A percentile compares a stretch with the other conserved stretches of the same genome.
phyloP scores from a whole-genome alignment of 2,113 vertebrate genomes.

The Dipodomys merriami region DNA sequence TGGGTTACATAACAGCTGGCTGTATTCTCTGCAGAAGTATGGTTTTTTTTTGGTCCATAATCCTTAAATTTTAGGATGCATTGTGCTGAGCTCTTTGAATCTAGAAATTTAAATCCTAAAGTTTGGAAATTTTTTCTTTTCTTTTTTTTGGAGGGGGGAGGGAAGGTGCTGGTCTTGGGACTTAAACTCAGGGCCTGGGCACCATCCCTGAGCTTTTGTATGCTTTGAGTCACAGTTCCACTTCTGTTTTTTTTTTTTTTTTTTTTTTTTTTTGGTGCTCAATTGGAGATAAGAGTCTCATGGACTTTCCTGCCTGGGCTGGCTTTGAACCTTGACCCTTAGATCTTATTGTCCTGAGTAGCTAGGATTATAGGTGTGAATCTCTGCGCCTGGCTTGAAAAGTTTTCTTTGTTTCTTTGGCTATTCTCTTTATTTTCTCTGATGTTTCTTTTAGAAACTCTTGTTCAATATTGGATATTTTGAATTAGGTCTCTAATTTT shows the following conservation, averaged over 20 bases:
- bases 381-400: neutral
- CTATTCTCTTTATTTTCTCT: conserved; percentile 13
- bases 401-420: conserved; percentile 38
- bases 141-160: neutral
- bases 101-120: neutral
- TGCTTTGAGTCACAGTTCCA: too few relatives aligned
- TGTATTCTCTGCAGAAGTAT: neutral
- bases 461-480: conserved; percentile 49
- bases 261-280: too few relatives aligned
- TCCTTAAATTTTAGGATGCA: neutral
- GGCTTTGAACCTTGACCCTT: too few relatives aligned
- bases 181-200: too few relatives aligned
- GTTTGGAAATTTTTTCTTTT: neutral
- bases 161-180: too few relatives aligned
- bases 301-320: too few relatives aligned
- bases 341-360: too few relatives aligned
- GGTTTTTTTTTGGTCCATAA: neutral
- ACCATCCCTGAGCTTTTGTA: too few relatives aligned
- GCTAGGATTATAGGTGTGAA: too few relatives aligned
- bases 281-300: too few relatives aligned
- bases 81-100: conserved; percentile 1
- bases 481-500: neutral
- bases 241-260: too few relatives aligned
- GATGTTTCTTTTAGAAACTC: conserved; percentile 11
- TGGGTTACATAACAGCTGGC: neutral